A percentile compares a stretch with the other conserved stretches of the same genome.
These are phyloP conservation scores for Catalaphyllia jardinei DNA, from an alignment of 64 coral and sea anemone genomes.

Conservation along the genomic window DNA sequence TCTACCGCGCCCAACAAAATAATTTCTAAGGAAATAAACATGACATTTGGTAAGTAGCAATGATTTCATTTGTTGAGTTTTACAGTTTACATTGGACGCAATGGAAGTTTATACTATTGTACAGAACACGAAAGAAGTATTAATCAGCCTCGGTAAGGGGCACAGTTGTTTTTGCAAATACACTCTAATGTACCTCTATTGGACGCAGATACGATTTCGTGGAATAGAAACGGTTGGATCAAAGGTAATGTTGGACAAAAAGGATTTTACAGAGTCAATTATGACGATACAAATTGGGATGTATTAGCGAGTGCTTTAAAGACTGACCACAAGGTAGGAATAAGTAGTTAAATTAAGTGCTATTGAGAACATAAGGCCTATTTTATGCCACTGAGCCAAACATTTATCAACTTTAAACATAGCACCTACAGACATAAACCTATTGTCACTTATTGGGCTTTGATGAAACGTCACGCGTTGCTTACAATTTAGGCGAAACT, in stretches of 20 bases:
- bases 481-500: too few relatives aligned
- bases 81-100: too few relatives aligned
- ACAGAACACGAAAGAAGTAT: too few relatives aligned
- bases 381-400: too few relatives aligned
- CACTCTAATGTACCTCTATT: background rate
- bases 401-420: too few relatives aligned
- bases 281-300: constrained; percentile 71
- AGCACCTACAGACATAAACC: too few relatives aligned
- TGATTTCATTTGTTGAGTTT: background rate
- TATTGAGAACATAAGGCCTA: too few relatives aligned
- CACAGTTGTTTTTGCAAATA: too few relatives aligned
- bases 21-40: constrained; percentile 20
- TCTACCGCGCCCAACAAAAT: background rate
- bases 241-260: constrained; percentile 87
- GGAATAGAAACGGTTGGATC: constrained; percentile 79
- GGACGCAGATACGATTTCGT: constrained; percentile 37
- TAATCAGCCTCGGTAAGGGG: background rate
- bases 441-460: too few relatives aligned
- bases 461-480: too few relatives aligned
- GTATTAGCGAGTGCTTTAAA: constrained; percentile 59
- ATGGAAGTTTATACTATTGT: too few relatives aligned
- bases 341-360: background rate
- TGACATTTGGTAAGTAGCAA: constrained; percentile 29
- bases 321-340: constrained; percentile 52
- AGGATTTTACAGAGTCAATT: constrained; percentile 91